phyloP scores from a whole-genome alignment of 1,140 invertebrate genomes.

The Drosophila funebris region DNA sequence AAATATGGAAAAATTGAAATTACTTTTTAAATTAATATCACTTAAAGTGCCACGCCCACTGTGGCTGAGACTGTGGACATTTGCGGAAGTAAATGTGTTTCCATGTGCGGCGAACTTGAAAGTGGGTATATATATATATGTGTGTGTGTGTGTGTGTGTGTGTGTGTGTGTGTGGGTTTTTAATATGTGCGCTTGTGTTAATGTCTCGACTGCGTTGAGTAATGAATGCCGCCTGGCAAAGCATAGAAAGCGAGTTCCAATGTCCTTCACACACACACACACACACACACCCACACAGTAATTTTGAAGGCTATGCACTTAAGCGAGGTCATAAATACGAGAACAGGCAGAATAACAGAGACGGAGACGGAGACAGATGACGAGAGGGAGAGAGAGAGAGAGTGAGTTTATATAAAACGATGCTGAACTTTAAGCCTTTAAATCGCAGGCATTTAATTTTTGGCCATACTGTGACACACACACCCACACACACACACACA shows the following conservation, averaged over 20 bases:
- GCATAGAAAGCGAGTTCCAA: constrained; percentile 69
- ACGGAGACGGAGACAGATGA: not conserved
- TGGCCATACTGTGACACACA: constrained; percentile 24
- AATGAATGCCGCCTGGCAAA: constrained; percentile 65
- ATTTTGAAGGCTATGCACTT: constrained; percentile 77
- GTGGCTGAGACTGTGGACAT: constrained; percentile 15
- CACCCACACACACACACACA: not conserved
- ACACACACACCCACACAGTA: constrained; percentile 33
- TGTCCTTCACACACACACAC: constrained; percentile 57
- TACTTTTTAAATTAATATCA: too few relatives aligned
- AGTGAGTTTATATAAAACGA: constrained; percentile 45
- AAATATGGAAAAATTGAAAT: too few relatives aligned
- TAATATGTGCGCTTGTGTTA: constrained; percentile 45
- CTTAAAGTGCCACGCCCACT: constrained; percentile 21
- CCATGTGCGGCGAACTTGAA: constrained; percentile 51
- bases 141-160: constrained; percentile 14
- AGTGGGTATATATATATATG: constrained; percentile 3
- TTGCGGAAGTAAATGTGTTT: constrained; percentile 51
- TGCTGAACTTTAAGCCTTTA: constrained; percentile 42
- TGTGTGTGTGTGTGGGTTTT: constrained; percentile 19
- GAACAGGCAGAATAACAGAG: not conserved
- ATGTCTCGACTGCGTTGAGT: constrained; percentile 60
- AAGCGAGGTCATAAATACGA: constrained; percentile 69
- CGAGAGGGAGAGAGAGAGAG: not conserved
- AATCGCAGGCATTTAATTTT: constrained; percentile 44